Evolutionary conservation across 1,140 invertebrate species (phyloP), one percentile per base, ranked within the genome.

Genomic region (Megathymus violae): DNA sequence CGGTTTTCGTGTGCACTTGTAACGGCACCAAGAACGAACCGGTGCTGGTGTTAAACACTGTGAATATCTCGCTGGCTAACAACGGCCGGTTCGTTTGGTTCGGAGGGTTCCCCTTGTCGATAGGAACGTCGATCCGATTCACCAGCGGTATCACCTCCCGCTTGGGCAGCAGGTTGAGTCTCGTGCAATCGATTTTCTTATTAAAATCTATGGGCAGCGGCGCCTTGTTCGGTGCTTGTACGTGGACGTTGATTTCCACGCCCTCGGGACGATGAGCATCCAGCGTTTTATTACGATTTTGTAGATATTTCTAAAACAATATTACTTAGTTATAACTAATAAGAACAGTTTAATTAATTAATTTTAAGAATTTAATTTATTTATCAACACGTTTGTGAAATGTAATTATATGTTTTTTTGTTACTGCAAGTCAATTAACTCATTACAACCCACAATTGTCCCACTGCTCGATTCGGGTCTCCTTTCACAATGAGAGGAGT

Each of bases 171-270:
- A 59, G 1, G 22, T 73, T 69, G 4, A 69, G 46, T 47, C 61
- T 31, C 17, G 54, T 58, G 27, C 60, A 40, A 1, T 7, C 3
- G 27, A 67, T 61, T 6, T 43, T n/a, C 41, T 69, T 62, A 4
- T 66, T 83, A 17, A 84, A 81, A 11, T 78, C 69, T 22, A 80
- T 80, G 1, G 81, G 83, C 4, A 85, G 51, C 0, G 78, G 71
- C 0, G 34, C 16, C 64, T 85, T 86, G 25, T 41, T 10, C 4
- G 52, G 54, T 0, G 47, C 16, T 31, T 36, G 4, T 0, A 74
- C 11, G 7, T 31, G 16, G 13, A 51, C 1, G 6, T 71, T 34
- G 4, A 88, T 19, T 11, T 78, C 71, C 0, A 87, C 31, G 0
- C 82, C 84, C 0, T 11, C 3, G 10, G 81, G 72, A 1, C 60